Evolutionary conservation across 2,797 vertebrate species (phyloP).

Genomic region (Poeciliopsis gracilis): DNA sequence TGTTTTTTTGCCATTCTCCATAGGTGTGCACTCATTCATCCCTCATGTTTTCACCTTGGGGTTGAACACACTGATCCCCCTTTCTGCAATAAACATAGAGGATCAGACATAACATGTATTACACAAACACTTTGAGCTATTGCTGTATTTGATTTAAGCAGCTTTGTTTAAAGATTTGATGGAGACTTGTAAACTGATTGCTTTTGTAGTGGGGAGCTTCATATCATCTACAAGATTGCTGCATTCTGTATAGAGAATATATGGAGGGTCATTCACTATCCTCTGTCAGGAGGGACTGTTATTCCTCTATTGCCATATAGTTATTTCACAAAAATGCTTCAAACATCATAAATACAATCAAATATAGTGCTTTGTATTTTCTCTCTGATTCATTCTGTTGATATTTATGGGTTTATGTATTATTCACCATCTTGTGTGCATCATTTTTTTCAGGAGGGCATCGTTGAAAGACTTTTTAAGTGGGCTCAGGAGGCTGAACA

Average conservation of each 20-base stretch:
- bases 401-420: neutral
- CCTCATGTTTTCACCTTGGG: neutral
- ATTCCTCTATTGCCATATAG: neutral
- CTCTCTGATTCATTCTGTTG: neutral
- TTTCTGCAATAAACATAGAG: neutral
- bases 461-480: slow-evolving; percentile 97
- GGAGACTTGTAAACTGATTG: neutral
- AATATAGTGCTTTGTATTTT: neutral
- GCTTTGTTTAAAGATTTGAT: neutral
- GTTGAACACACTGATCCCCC: neutral
- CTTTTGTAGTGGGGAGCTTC: neutral
- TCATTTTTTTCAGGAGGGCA: slow-evolving; percentile 87
- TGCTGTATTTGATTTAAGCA: neutral
- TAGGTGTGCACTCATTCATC: neutral
- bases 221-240: neutral
- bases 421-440: slow-evolving; percentile 28
- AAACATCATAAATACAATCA: neutral
- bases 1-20: neutral
- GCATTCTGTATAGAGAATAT: neutral
- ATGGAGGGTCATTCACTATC: neutral
- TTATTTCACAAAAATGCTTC: neutral
- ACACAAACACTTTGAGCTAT: neutral
- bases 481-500: slow-evolving; percentile 97
- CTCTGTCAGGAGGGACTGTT: neutral
- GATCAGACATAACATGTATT: neutral